A percentile compares a stretch with the other conserved stretches of the same genome.
Conservation (phyloP, 2,113 vertebrate genomes). For the Piliocolobus tephrosceles region DNA sequence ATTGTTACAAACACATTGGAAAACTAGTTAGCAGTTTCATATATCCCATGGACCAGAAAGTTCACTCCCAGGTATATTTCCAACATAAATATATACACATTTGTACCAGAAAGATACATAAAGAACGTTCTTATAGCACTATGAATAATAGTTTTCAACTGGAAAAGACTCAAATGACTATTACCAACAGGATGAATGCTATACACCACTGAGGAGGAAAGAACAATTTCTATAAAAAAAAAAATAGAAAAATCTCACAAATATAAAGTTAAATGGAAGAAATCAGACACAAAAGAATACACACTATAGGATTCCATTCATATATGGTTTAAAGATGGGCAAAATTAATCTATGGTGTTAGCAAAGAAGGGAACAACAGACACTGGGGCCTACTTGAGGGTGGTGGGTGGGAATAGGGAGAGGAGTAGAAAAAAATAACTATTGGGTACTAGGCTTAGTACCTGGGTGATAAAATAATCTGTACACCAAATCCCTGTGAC, state of each 20-base stretch:
- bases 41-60: not conserved
- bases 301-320: not conserved
- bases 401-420: too few relatives aligned
- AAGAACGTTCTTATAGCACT: not conserved
- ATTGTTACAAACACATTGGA: not conserved
- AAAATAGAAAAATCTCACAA: not conserved
- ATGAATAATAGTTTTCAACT: not conserved
- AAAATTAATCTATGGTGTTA: not conserved
- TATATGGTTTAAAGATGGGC: not conserved
- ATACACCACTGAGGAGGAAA: not conserved
- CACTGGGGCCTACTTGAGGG: too few relatives aligned
- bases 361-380: too few relatives aligned
- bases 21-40: not conserved
- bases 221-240: not conserved
- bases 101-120: not conserved
- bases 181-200: not conserved
- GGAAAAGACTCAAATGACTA: not conserved
- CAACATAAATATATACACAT: not conserved
- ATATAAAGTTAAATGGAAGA: constrained; percentile 7
- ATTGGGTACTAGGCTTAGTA: too few relatives aligned
- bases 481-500: too few relatives aligned
- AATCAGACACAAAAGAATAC: not conserved
- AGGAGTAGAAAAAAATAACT: too few relatives aligned
- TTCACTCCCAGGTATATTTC: not conserved
- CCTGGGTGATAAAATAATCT: too few relatives aligned